Conservation (phyloP, 2,797 vertebrate species). For the Megaceryle alcyon region DNA sequence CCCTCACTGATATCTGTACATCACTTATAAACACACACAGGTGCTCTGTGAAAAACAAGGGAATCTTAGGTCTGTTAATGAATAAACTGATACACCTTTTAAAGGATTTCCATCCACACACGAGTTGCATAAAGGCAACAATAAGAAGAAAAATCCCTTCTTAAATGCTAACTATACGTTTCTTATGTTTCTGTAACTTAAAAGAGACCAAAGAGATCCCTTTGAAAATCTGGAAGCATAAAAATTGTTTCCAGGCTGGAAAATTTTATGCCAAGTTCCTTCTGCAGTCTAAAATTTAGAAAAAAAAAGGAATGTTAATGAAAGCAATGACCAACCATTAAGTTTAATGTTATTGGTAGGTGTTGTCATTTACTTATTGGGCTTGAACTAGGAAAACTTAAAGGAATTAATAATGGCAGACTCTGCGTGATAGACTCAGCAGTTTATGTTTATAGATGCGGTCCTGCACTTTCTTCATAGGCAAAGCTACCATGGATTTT, state of each 20-base stretch:
- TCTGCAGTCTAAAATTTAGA: background rate
- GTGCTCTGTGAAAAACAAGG: background rate
- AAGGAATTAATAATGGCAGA: background rate
- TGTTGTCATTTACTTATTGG: background rate
- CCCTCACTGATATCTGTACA: constrained; percentile 14
- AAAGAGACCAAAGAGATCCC: background rate
- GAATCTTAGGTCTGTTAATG: background rate
- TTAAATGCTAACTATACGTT: background rate
- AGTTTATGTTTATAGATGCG: background rate
- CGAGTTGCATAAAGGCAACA: background rate
- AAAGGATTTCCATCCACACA: background rate
- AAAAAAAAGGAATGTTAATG: background rate
- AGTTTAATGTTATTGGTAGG: background rate
- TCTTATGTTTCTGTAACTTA: constrained; percentile 12
- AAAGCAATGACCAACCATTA: background rate
- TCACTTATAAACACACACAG: background rate
- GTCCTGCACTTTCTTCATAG: background rate
- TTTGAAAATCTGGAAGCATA: constrained; percentile 24
- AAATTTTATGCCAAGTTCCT: constrained; percentile 3
- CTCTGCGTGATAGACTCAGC: background rate
- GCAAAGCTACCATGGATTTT: background rate
- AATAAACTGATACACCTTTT: background rate
- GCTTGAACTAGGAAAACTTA: background rate
- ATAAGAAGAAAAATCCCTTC: background rate
- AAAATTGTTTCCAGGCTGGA: constrained; percentile 54